These are phyloP conservation scores for Gambelia wislizenii DNA, from an alignment of 2,797 vertebrate species.

Conservation along the genomic window DNA sequence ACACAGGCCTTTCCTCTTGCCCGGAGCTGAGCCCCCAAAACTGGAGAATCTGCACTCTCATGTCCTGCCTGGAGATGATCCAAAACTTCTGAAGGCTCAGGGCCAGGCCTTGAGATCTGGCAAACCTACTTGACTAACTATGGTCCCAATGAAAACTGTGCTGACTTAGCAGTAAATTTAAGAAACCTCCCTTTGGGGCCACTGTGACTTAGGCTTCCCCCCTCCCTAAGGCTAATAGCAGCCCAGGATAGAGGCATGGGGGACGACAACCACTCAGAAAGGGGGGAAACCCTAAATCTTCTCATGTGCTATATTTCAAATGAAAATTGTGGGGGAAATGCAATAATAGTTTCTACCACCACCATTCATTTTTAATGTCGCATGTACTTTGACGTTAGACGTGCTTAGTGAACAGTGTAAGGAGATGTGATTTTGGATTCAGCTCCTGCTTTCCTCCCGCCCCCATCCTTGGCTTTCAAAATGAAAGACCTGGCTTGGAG, in stretches of 20 bases:
- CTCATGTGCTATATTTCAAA: neutral
- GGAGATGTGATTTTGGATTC: neutral
- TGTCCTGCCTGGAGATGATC: too few species aligned
- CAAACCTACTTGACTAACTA: too few species aligned
- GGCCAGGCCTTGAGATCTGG: too few species aligned
- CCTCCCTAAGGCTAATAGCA: neutral
- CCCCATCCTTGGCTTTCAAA: conserved; percentile 1
- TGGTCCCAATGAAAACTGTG: too few species aligned
- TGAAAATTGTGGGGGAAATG: neutral
- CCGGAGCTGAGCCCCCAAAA: too few species aligned
- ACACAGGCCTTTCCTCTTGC: too few species aligned
- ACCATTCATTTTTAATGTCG: neutral
- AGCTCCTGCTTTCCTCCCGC: neutral
- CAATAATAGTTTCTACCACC: neutral
- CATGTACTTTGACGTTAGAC: neutral
- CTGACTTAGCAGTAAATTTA: too few species aligned
- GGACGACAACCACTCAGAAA: neutral
- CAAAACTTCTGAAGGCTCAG: too few species aligned
- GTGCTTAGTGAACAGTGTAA: neutral
- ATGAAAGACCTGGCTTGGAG: neutral
- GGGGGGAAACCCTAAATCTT: neutral
- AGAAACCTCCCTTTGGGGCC: too few species aligned
- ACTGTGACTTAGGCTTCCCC: too few species aligned
- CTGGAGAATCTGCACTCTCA: too few species aligned
- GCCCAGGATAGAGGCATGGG: too few species aligned